Conservation (phyloP, 2,113 vertebrate species). For the Parus major region DNA sequence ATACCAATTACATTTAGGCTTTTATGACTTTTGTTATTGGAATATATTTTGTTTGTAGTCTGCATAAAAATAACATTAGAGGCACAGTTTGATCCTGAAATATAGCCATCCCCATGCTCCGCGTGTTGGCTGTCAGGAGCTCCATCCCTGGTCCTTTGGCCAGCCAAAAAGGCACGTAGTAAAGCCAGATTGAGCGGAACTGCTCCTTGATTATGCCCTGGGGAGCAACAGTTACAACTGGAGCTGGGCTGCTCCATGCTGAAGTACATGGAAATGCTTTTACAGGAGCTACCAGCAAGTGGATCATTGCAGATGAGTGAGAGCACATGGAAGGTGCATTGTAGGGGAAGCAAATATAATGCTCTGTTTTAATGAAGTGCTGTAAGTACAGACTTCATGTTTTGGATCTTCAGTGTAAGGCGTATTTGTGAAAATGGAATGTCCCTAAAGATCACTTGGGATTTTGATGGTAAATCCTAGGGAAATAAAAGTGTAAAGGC, state of each 20-base stretch:
- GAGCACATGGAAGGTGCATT: neutral
- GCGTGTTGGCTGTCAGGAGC: neutral
- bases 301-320: neutral
- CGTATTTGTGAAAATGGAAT: neutral
- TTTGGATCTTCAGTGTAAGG: neutral
- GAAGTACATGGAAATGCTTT: neutral
- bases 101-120: rapidly evolving
- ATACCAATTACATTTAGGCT: neutral
- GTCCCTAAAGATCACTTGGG: rapidly evolving
- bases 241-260: neutral
- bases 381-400: neutral
- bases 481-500: neutral
- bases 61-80: neutral
- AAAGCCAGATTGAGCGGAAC: neutral
- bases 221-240: rapidly evolving
- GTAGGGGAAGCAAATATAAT: neutral
- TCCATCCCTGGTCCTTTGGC: neutral
- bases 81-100: neutral
- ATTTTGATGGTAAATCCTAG: neutral
- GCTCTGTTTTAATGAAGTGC: neutral
- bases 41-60: neutral
- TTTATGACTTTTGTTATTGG: neutral
- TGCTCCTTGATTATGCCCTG: neutral
- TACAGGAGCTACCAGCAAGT: neutral
- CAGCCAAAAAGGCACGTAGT: rapidly evolving